Conservation (phyloP, 2,888 invertebrate genomes). For the Meiosimyza decipiens region DNA sequence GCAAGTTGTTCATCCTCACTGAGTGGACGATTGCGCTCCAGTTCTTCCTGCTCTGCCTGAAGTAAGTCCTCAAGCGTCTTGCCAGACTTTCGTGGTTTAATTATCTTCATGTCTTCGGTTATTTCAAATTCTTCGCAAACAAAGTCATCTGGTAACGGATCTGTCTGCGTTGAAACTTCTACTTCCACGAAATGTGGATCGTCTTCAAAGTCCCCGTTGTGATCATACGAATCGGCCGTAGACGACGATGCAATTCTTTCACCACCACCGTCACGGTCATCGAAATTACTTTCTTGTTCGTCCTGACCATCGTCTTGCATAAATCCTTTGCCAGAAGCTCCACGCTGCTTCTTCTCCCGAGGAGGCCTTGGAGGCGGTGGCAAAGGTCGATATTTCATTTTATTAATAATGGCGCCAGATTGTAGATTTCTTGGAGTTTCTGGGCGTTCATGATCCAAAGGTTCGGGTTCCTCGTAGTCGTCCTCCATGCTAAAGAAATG, state of each 20-base stretch:
- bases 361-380: constrained; percentile 90
- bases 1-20: constrained; percentile 70
- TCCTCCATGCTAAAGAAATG: constrained; percentile 49
- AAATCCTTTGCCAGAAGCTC: constrained; percentile 43
- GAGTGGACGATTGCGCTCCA: constrained; percentile 56
- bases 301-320: constrained; percentile 63
- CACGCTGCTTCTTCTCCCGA: constrained; percentile 69
- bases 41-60: constrained; percentile 59
- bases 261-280: constrained; percentile 52
- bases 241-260: constrained; percentile 57
- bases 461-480: constrained; percentile 69
- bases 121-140: constrained; percentile 72
- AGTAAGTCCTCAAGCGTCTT: constrained; percentile 64
- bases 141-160: constrained; percentile 83
- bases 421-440: constrained; percentile 73
- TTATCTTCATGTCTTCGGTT: constrained; percentile 64
- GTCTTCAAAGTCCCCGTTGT: constrained; percentile 53
- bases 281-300: constrained; percentile 52
- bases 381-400: constrained; percentile 86
- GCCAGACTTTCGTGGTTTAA: constrained; percentile 58
- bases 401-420: constrained; percentile 80
- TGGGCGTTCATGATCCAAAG: constrained; percentile 54
- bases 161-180: constrained; percentile 86
- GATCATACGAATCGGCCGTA: constrained; percentile 59
- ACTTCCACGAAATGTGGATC: constrained; percentile 68